Conservation (phyloP, 2,888 invertebrate species). For the Drosophila nigricruria region DNA sequence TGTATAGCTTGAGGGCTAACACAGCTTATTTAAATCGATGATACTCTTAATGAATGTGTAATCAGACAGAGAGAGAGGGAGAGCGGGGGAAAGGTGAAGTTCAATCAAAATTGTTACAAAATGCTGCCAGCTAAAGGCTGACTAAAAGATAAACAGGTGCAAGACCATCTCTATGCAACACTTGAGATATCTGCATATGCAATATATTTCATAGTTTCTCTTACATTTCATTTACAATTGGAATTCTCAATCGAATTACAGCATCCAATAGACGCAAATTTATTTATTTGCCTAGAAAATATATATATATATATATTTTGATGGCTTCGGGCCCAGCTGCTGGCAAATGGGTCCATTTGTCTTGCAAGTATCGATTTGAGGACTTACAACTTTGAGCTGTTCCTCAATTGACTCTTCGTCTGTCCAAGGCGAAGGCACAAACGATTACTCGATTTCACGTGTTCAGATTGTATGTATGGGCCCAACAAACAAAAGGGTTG, state of each 20-base stretch:
- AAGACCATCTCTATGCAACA: too few species aligned
- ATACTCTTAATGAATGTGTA: too few species aligned
- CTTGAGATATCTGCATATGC: neutral
- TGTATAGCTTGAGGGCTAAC: neutral
- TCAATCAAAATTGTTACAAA: too few species aligned
- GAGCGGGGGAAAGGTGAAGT: too few species aligned
- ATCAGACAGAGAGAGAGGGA: neutral
- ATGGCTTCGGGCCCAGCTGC: conserved; percentile 19
- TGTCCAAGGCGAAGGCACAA: conserved; percentile 44
- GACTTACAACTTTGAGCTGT: conserved; percentile 4
- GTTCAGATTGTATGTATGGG: conserved; percentile 40
- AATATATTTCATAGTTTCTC: conserved; percentile 27
- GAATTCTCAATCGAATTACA: conserved; percentile 40
- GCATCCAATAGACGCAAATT: conserved; percentile 33
- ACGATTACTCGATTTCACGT: conserved; percentile 64
- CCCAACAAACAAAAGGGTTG: conserved; percentile 42
- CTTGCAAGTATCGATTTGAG: conserved; percentile 50
- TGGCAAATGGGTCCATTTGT: conserved; percentile 51
- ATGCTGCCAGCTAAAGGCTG: neutral
- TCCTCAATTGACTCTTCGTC: conserved; percentile 36
- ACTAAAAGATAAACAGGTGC: neutral
- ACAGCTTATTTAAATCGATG: too few species aligned
- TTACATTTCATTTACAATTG: conserved; percentile 39
- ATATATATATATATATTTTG: conserved; percentile 14
- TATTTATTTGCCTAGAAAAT: conserved; percentile 44